A percentile compares a stretch with the other conserved stretches of the same genome.
phyloP scores from a whole-genome alignment of 2,888 invertebrate genomes.

The Tipula lateralis region DNA sequence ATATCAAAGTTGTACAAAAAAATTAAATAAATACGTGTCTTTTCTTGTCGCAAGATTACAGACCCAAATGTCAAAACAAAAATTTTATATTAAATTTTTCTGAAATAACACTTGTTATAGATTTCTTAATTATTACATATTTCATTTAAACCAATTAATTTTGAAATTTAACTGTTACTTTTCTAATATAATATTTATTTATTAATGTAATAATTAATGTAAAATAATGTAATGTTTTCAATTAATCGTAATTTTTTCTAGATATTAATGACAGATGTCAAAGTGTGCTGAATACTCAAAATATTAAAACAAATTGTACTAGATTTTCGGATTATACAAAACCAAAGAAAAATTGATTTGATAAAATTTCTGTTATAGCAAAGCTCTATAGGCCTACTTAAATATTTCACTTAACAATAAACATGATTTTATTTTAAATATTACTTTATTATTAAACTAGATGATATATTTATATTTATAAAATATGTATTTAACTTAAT shows the following conservation, averaged over 20 bases:
- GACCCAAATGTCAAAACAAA: constrained; percentile 19
- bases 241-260: background rate
- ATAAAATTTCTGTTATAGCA: background rate
- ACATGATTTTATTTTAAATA: background rate
- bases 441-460: background rate
- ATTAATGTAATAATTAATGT: background rate
- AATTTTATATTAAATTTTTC: background rate
- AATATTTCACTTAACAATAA: too few relatives aligned
- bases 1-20: constrained; percentile 1
- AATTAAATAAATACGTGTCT: constrained; percentile 19
- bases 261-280: background rate
- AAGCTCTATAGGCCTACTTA: too few relatives aligned
- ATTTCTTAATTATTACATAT: background rate
- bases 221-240: background rate
- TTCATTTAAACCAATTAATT: background rate
- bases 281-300: background rate
- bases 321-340: background rate
- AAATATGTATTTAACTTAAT: too few relatives aligned
- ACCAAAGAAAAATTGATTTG: background rate
- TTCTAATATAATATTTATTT: background rate
- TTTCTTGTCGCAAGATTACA: background rate
- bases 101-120: background rate
- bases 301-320: background rate
- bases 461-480: too few relatives aligned
- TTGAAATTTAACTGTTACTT: background rate